These are phyloP conservation scores for Amiota mariae DNA, from an alignment of 2,888 invertebrate species.

Conservation along the genomic window DNA sequence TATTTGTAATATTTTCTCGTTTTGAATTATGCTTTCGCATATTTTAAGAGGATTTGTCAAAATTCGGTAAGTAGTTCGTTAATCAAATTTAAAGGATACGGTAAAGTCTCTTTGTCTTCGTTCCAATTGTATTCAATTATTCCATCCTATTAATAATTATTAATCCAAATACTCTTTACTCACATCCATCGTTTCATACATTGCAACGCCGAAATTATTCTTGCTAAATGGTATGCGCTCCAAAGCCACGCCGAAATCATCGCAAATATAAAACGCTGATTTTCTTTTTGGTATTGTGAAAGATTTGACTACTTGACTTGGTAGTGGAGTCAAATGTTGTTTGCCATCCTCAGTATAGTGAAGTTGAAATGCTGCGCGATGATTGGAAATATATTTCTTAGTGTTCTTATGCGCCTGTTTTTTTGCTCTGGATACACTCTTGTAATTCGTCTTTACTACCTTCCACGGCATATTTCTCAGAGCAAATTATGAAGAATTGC, in stretches of 20 bases:
- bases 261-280: slow-evolving; percentile 4
- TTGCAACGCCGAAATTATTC: not conserved
- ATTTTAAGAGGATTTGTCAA: slow-evolving; percentile 65
- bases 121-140: not conserved
- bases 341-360: slow-evolving; percentile 18
- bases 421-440: not conserved
- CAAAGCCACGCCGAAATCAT: not conserved
- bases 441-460: slow-evolving; percentile 1
- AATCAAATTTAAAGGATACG: slow-evolving; percentile 14
- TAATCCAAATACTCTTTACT: slow-evolving; percentile 20
- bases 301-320: not conserved
- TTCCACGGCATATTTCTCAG: not conserved
- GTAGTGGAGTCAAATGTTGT: slow-evolving; percentile 11
- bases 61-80: slow-evolving; percentile 54
- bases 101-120: not conserved
- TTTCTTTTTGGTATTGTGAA: not conserved
- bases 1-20: slow-evolving; percentile 37
- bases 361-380: slow-evolving; percentile 37
- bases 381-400: no score
- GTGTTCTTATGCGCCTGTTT: slow-evolving; percentile 13
- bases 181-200: not conserved
- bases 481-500: no score
- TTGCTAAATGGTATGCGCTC: slow-evolving; percentile 1
- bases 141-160: not conserved
- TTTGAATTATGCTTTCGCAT: slow-evolving; percentile 49